Evolutionary conservation across 2,113 vertebrate species (phyloP).

Genomic region (Cyanoderma ruficeps): DNA sequence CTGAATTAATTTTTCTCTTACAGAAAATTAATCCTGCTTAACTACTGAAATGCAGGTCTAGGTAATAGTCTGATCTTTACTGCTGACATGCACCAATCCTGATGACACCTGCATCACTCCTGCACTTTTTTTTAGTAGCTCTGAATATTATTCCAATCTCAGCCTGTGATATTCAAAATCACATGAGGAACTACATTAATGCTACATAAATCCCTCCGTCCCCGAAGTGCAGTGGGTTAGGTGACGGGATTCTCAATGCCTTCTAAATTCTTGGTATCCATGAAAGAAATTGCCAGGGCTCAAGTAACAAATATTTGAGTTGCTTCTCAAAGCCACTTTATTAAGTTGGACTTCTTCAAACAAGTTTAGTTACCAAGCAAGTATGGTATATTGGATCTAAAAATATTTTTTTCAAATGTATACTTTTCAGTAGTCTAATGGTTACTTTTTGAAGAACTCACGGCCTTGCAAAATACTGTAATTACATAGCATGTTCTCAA

Average conservation of each 20-base stretch:
- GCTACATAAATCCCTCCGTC: rapidly evolving
- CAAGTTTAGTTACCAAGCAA: neutral
- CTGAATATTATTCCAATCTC: neutral
- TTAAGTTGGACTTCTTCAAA: neutral
- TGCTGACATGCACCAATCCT: neutral
- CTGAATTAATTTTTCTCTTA: neutral
- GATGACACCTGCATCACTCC: neutral
- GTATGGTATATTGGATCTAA: neutral
- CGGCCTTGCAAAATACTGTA: neutral
- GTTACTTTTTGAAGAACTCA: neutral
- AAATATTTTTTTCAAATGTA: neutral
- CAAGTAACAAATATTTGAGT: neutral
- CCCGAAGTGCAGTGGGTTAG: neutral
- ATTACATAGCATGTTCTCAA: neutral
- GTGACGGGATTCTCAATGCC: neutral
- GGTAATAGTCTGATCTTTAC: neutral
- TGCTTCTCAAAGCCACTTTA: neutral
- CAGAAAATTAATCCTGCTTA: neutral
- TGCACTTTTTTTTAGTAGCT: neutral
- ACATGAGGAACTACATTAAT: rapidly evolving
- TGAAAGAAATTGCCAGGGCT: neutral
- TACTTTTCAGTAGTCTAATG: neutral
- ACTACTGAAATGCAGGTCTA: neutral
- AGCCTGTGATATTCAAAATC: neutral
- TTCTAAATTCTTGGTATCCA: neutral